These are phyloP conservation scores for Drosophila merina DNA, from an alignment of 2,888 invertebrate genomes.

Conservation along the genomic window DNA sequence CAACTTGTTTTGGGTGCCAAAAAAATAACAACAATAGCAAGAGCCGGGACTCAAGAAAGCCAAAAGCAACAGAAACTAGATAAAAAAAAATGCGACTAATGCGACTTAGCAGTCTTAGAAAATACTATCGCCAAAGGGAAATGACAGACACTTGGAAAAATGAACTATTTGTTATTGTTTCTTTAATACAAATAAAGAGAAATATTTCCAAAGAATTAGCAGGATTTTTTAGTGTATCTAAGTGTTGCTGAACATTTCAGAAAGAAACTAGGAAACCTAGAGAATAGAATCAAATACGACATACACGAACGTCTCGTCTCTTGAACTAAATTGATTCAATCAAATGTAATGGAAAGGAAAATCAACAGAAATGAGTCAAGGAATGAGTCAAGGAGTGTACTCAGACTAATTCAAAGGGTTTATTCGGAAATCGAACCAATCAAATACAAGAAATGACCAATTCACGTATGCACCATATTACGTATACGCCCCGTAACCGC, in stretches of 20 bases:
- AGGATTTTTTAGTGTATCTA: not conserved
- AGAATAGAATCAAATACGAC: conserved; percentile 32
- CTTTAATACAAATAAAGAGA: too few relatives aligned
- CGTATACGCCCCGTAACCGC: not conserved
- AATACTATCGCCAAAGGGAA: conserved; percentile 40
- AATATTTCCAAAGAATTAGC: not conserved
- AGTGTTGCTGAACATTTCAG: not conserved
- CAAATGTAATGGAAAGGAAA: conserved; percentile 30
- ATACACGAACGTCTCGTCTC: conserved; percentile 3
- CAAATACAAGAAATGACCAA: not conserved
- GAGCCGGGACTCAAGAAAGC: not conserved
- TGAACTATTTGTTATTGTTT: not conserved
- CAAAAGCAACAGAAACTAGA: conserved; percentile 12
- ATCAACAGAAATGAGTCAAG: conserved; percentile 22
- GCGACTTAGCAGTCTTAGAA: conserved; percentile 57
- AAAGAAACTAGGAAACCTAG: conserved; percentile 11
- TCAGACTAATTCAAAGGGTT: conserved; percentile 10
- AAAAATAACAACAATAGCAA: conserved; percentile 12
- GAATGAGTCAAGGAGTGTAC: conserved; percentile 15
- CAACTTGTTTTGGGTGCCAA: conserved; percentile 42
- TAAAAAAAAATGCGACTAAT: conserved; percentile 63
- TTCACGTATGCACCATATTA: not conserved
- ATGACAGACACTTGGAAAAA: conserved; percentile 27
- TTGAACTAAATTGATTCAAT: conserved; percentile 37
- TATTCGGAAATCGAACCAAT: not conserved